phyloP scores from a whole-genome alignment of 2,888 invertebrate genomes.

The Campoplex capitator region DNA sequence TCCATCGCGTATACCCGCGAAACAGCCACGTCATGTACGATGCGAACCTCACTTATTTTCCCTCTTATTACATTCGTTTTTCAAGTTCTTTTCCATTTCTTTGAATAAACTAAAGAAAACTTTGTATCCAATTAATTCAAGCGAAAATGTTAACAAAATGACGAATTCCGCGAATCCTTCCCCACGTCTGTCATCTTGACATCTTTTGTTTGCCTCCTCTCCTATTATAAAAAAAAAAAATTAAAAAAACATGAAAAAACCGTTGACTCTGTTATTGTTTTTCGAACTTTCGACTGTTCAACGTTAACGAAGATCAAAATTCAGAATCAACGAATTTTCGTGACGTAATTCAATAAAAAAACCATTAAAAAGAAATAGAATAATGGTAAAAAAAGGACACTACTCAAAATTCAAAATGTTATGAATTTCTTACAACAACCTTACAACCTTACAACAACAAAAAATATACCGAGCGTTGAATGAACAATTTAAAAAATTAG shows the following conservation, averaged over 20 bases:
- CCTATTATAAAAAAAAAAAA: too few relatives aligned
- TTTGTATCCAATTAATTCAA: background rate
- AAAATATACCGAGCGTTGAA: background rate
- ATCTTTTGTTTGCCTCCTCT: background rate
- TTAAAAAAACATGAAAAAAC: background rate
- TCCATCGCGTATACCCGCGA: constrained; percentile 12
- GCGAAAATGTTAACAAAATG: background rate
- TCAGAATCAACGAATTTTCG: background rate
- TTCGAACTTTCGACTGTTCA: background rate
- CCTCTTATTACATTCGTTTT: constrained; percentile 7
- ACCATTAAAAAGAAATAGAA: background rate
- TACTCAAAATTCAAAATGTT: background rate
- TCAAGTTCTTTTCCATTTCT: background rate
- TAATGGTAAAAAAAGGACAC: background rate
- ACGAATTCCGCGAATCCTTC: background rate
- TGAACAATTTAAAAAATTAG: background rate
- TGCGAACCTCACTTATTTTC: constrained; percentile 33
- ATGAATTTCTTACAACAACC: background rate
- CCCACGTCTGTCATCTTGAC: background rate
- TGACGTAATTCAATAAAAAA: background rate
- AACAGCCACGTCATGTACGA: constrained; percentile 63
- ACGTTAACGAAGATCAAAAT: background rate
- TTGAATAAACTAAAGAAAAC: background rate
- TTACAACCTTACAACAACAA: too few relatives aligned
- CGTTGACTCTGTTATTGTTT: background rate